Evolutionary conservation across 2,113 vertebrate genomes (phyloP).

Genomic region (Chaetops frenatus): DNA sequence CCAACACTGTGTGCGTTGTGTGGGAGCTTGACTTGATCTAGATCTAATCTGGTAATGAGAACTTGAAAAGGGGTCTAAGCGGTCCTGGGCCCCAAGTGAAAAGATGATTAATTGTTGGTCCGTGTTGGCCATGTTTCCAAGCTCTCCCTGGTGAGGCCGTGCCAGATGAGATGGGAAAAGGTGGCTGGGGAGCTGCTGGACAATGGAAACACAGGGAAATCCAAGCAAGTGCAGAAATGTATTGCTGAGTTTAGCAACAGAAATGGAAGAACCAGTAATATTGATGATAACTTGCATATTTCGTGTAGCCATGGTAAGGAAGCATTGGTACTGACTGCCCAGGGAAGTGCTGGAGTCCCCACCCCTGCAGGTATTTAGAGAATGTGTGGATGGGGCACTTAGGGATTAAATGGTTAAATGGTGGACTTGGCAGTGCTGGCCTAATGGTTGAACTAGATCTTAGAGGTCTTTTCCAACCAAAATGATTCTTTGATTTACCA

Average conservation of each 20-base stretch:
- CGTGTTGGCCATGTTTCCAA: fast-evolving
- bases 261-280: not conserved
- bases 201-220: not conserved
- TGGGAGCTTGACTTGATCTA: not conserved
- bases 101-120: not conserved
- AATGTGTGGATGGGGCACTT: not conserved
- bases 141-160: fast-evolving
- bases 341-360: not conserved
- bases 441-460: not conserved
- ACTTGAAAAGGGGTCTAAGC: not conserved
- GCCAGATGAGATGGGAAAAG: not conserved
- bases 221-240: not conserved
- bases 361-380: not conserved
- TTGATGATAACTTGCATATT: not conserved
- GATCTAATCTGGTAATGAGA: not conserved
- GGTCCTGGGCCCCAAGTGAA: not conserved
- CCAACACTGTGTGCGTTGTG: fast-evolving
- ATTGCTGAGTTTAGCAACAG: not conserved
- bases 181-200: not conserved
- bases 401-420: not conserved
- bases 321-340: not conserved
- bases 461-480: not conserved
- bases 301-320: not conserved
- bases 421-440: not conserved
- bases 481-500: not conserved